Evolutionary conservation across 2,888 invertebrate species (phyloP), one percentile per base, ranked within the genome.

Genomic region (Diaphora mendica): DNA sequence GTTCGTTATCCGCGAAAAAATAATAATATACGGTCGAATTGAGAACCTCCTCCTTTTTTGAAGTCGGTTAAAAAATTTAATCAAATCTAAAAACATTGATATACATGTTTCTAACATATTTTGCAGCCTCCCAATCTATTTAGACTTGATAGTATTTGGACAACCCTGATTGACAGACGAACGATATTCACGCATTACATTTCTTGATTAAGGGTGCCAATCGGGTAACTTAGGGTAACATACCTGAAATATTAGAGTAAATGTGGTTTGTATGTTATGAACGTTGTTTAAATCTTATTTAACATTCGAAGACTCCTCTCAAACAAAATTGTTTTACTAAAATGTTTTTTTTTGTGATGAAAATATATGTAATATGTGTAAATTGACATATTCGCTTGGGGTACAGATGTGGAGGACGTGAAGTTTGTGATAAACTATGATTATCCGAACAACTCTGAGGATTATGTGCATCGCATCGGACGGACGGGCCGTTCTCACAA

Each of bases 341-440:
- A 35, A 3, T 8, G 0, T 48, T 48, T 23, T 55, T 59, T 30
- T 30, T 15, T 62, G 62, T 59, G 26, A 26, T 59, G 13, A 17
- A 62, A 17, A 17, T 15, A 17, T 15, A 39, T 39, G 55, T 59
- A 39, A 59, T 55, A 59, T 69, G 39, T 69, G 20, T 55, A n/a
- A 55, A 30, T 35, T 62, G 42, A 70, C 20, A 44, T 62, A 11
- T 42, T 23, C 17, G 11, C 15, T 70, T 30, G 70, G 69, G 62
- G 82, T 84, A 83, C 97, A 99, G 99, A 99, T 97, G 99, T 99
- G 94, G 99, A 99, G 93, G 99, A 99, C 96, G 99, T 99, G 92
- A 99, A 99, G 96, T 99, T 98, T 97, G 99, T 99, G 89, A 99
- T 99, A 96, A 99, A 99, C 97, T 99, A 98, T 96, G 99, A 99